A percentile compares a stretch with the other conserved stretches of the same genome.
phyloP scores from a whole-genome alignment of 2,797 vertebrate species.

The Notolepis coatsorum region DNA sequence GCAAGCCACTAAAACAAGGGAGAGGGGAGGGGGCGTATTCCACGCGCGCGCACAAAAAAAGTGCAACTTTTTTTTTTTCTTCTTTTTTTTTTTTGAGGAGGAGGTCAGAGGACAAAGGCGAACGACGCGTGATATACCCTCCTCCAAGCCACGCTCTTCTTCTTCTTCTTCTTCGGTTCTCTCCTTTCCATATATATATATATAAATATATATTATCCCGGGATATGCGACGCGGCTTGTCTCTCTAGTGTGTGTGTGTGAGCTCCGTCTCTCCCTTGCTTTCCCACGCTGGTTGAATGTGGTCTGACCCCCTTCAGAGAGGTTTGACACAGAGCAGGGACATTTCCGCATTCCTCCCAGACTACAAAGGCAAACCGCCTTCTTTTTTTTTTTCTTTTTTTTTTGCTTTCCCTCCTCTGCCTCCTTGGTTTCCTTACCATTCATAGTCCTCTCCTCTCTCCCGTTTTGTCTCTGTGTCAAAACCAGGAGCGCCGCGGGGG shows the following conservation, averaged over 20 bases:
- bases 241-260: no score
- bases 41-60: constrained; percentile 43
- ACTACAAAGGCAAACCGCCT: constrained; percentile 98
- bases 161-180: constrained; percentile 51
- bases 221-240: constrained; percentile 64
- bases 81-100: constrained; percentile 43
- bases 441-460: constrained; percentile 84
- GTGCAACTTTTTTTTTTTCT: constrained; percentile 50
- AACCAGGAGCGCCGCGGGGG: constrained; percentile 76
- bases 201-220: no score
- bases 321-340: constrained; percentile 98
- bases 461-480: constrained; percentile 86
- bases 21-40: constrained; percentile 43
- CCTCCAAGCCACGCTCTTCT: constrained; percentile 69
- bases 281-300: constrained; percentile 99
- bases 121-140: constrained; percentile 69
- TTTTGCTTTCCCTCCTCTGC: constrained; percentile 85
- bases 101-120: constrained; percentile 71
- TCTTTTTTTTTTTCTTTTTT: constrained; percentile 83
- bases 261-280: constrained; percentile 83
- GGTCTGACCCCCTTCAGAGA: constrained; percentile 98
- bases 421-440: constrained; percentile 87
- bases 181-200: constrained; percentile 59
- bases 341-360: constrained; percentile 98
- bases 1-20: constrained; percentile 35